Conservation (phyloP, 2,797 vertebrate species). For the Poliocrania exsul region DNA sequence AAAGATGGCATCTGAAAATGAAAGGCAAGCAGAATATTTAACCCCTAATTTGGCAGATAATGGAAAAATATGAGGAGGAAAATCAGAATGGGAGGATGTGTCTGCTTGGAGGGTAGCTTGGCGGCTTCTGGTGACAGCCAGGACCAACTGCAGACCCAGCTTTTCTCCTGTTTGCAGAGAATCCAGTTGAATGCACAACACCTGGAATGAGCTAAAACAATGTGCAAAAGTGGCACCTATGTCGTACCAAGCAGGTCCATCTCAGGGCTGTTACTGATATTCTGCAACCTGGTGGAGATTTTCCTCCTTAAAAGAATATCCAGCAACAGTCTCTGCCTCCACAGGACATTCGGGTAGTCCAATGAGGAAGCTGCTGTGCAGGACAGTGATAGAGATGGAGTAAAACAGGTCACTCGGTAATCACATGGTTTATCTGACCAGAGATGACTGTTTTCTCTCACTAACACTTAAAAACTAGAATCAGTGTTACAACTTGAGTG, state of each 20-base stretch:
- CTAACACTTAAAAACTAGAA: not conserved
- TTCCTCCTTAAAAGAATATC: not conserved
- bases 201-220: not conserved
- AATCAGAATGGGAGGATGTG: fast-evolving
- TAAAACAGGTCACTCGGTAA: not conserved
- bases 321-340: not conserved
- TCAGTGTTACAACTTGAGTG: not conserved
- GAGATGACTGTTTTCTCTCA: not conserved
- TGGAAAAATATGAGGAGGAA: not conserved
- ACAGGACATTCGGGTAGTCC: not conserved
- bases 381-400: not conserved
- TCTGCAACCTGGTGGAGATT: not conserved
- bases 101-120: not conserved
- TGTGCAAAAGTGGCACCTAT: not conserved
- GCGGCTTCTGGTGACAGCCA: not conserved
- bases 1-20: not conserved
- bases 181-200: not conserved
- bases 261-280: not conserved
- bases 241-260: not conserved
- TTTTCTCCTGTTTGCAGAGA: not conserved
- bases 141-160: not conserved
- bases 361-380: not conserved
- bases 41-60: not conserved
- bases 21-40: not conserved
- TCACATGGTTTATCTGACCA: not conserved